These are phyloP conservation scores for Mactromeris polynyma DNA, from an alignment of 2,888 invertebrate genomes.

Conservation along the genomic window DNA sequence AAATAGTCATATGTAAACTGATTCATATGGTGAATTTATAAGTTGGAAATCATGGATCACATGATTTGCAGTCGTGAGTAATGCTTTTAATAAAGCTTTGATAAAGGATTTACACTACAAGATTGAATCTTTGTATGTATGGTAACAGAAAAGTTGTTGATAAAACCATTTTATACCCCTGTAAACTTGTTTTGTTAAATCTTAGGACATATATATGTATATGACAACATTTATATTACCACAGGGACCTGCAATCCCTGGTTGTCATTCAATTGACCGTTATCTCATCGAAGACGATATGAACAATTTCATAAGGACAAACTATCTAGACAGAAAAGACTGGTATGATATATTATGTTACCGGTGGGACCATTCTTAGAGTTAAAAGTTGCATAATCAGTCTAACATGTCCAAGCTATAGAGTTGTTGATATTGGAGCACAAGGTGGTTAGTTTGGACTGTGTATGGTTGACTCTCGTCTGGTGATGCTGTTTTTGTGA, in stretches of 20 bases:
- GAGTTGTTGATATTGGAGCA: background rate
- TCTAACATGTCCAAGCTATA: background rate
- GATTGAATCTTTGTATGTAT: too few relatives aligned
- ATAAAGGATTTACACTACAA: too few relatives aligned
- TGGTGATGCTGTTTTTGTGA: background rate
- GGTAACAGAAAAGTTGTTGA: too few relatives aligned
- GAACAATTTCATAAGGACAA: conserved; percentile 95
- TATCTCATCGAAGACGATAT: conserved; percentile 99
- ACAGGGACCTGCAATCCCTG: conserved; percentile 91
- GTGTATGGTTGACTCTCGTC: background rate
- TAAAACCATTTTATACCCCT: too few relatives aligned
- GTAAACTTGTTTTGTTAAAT: too few relatives aligned
- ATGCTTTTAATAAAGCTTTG: too few relatives aligned
- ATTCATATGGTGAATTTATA: too few relatives aligned
- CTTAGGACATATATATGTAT: too few relatives aligned
- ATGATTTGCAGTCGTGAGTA: too few relatives aligned
- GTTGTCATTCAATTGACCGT: conserved; percentile 98
- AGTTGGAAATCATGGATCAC: too few relatives aligned
- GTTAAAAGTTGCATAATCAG: background rate
- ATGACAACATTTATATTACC: background rate
- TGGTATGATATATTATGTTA: conserved; percentile 89
- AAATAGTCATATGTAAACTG: too few relatives aligned
- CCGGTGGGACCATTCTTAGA: background rate
- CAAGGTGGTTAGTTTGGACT: background rate
- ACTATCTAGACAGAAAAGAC: conserved; percentile 96